Evolutionary conservation across 2,113 vertebrate genomes (phyloP).

Genomic region (Oreochromis tanganicae): DNA sequence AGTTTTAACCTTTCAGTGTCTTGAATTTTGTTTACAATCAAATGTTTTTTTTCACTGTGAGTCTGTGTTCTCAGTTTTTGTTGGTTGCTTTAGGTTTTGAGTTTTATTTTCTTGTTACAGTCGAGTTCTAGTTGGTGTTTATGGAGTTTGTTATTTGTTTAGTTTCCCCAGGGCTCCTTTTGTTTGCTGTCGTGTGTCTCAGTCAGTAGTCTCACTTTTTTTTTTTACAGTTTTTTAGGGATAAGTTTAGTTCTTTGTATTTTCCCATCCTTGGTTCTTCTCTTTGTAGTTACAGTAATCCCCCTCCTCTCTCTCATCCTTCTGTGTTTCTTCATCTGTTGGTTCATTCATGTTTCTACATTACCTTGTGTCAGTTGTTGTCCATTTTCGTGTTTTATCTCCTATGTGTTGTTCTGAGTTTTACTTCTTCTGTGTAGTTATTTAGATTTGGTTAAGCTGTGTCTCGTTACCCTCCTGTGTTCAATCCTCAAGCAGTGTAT

Average conservation of each 20-base stretch:
- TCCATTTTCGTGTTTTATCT: background rate
- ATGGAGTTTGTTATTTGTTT: background rate
- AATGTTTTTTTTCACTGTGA: background rate
- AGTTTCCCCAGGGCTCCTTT: background rate
- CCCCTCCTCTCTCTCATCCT: background rate
- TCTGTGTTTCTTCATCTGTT: background rate
- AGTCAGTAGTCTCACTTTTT: background rate
- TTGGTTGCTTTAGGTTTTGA: background rate
- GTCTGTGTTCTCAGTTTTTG: background rate
- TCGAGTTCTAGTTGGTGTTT: background rate
- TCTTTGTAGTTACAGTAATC: background rate
- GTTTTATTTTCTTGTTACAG: background rate
- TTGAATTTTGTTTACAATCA: background rate
- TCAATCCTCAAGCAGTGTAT: background rate
- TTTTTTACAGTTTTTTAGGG: background rate
- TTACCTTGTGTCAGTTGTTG: background rate
- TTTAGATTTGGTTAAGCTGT: background rate
- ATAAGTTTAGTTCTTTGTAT: background rate
- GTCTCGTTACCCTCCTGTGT: background rate
- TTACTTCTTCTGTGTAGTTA: background rate
- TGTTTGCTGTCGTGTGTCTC: background rate
- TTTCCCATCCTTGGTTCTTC: background rate
- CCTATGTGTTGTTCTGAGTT: background rate
- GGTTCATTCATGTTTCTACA: background rate
- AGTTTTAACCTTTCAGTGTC: background rate